Conservation (phyloP, 1,140 invertebrate species). For the Apis mellifera region DNA sequence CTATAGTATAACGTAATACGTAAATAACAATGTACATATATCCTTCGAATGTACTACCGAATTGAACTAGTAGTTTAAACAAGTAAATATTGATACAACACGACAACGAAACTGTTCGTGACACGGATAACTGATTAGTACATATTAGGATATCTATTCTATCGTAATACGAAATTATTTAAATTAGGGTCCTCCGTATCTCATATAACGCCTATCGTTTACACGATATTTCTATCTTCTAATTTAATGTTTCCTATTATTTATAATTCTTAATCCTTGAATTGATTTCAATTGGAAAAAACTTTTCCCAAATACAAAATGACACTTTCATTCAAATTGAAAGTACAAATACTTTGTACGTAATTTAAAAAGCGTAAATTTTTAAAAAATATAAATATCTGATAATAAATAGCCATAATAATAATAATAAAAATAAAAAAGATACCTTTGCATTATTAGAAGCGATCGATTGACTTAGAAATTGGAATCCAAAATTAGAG, state of each 20-base stretch:
- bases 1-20: too few relatives aligned
- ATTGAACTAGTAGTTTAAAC: constrained; percentile 1
- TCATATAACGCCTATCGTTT: neutral
- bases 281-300: too few relatives aligned
- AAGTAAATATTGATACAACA: constrained; percentile 37
- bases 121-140: constrained; percentile 38
- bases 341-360: too few relatives aligned
- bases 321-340: too few relatives aligned
- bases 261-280: too few relatives aligned
- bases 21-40: neutral
- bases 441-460: neutral
- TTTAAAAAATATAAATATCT: too few relatives aligned
- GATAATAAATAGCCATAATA: too few relatives aligned
- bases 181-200: constrained; percentile 1
- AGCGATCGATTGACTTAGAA: neutral
- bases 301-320: too few relatives aligned
- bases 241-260: too few relatives aligned
- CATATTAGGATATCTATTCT: constrained; percentile 30
- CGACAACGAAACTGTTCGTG: constrained; percentile 5
- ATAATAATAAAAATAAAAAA: neutral
- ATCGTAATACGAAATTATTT: constrained; percentile 31
- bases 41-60: neutral
- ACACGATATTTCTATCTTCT: too few relatives aligned
- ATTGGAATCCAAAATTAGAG: neutral
- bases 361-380: too few relatives aligned